phyloP scores from a whole-genome alignment of 2,797 vertebrate species.

The Fistularia commersonii region DNA sequence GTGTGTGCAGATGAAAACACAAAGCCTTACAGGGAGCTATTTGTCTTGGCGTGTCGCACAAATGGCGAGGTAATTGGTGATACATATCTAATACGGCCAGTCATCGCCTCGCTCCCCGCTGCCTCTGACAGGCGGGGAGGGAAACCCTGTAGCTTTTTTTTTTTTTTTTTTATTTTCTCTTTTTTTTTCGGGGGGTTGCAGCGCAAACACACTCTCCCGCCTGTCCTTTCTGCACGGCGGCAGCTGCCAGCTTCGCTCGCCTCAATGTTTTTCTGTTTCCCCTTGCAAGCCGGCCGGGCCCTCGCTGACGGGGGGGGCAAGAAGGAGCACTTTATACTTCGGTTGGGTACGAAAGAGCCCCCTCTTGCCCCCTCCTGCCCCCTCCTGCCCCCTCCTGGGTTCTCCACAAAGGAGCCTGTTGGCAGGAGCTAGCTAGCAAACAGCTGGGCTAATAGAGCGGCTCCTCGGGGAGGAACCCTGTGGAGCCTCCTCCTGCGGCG shows the following conservation, averaged over 20 bases:
- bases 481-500: too few species aligned
- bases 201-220: slow-evolving; percentile 41
- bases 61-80: slow-evolving; percentile 75
- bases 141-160: slow-evolving; percentile 73
- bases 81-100: slow-evolving; percentile 76
- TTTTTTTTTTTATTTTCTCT: too few species aligned
- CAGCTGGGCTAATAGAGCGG: slow-evolving; percentile 59
- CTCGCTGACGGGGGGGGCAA: slow-evolving; percentile 58
- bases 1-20: slow-evolving; percentile 46
- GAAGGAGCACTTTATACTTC: slow-evolving; percentile 62
- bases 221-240: slow-evolving; percentile 28
- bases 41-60: slow-evolving; percentile 68
- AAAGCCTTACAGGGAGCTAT: slow-evolving; percentile 64
- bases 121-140: slow-evolving; percentile 55
- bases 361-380: neutral
- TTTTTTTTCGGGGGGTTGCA: too few species aligned
- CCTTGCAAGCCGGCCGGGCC: slow-evolving; percentile 46
- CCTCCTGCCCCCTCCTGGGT: slow-evolving; percentile 3
- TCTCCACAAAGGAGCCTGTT: slow-evolving; percentile 58
- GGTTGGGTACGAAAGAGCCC: slow-evolving; percentile 50
- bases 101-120: slow-evolving; percentile 73
- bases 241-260: slow-evolving; percentile 59
- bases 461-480: too few species aligned
- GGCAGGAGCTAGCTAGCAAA: slow-evolving; percentile 53
- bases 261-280: slow-evolving; percentile 64